Evolutionary conservation across 2,888 invertebrate genomes (phyloP).

Genomic region (Adelphocoris suturalis): DNA sequence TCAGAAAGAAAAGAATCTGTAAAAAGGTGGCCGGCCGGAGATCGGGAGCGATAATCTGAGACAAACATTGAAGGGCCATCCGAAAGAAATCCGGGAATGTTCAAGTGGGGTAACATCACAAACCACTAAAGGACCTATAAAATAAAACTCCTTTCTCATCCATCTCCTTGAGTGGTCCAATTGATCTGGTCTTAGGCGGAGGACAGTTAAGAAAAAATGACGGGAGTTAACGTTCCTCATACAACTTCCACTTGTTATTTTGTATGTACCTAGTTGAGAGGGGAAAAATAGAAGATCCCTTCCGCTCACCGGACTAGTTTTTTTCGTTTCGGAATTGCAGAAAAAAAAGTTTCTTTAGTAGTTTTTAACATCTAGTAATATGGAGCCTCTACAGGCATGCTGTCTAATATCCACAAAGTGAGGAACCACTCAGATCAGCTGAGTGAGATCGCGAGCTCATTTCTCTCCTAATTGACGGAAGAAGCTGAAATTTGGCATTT

Average conservation of each 20-base stretch:
- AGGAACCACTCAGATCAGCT: too few relatives aligned
- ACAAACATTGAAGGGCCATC: conserved; percentile 62
- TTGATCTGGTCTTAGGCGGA: conserved; percentile 45
- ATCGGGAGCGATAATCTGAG: conserved; percentile 65
- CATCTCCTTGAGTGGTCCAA: conserved; percentile 49
- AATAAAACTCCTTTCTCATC: conserved; percentile 61
- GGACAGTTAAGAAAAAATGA: conserved; percentile 14
- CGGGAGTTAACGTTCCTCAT: not conserved
- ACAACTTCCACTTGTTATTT: not conserved
- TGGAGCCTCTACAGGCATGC: too few relatives aligned
- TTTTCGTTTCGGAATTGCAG: too few relatives aligned
- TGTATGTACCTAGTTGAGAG: not conserved
- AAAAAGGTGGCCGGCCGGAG: conserved; percentile 42
- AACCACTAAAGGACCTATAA: conserved; percentile 58
- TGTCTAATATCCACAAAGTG: too few relatives aligned
- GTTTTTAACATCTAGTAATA: too few relatives aligned
- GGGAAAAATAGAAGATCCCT: too few relatives aligned
- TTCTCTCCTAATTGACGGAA: too few relatives aligned
- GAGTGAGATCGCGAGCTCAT: too few relatives aligned
- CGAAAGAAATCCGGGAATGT: conserved; percentile 43
- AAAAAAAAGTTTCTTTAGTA: too few relatives aligned
- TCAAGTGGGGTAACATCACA: conserved; percentile 61
- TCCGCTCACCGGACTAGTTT: too few relatives aligned
- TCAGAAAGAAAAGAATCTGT: conserved; percentile 31
- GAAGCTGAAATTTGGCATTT: too few relatives aligned